Evolutionary conservation across 2,888 invertebrate genomes (phyloP), one percentile per base, ranked within the genome.

Genomic region (Eueremaeus valkanovi): DNA sequence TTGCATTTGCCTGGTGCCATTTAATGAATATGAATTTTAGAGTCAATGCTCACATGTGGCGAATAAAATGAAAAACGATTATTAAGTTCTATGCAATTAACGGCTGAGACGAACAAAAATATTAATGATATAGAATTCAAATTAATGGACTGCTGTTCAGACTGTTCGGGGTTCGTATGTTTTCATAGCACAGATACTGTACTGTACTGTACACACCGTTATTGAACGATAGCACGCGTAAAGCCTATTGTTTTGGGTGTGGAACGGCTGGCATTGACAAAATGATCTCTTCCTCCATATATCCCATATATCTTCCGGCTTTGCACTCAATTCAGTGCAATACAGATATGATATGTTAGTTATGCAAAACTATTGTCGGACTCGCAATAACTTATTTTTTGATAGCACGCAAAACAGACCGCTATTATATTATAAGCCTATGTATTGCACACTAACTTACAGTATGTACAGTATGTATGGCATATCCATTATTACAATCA

Each of bases 81-180:
- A 51, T 51, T 18, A 51, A 51, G n/a, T 6, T 51, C 9, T 40
- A 9, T 11, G 51, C 51, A 51, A 51, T 51, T 51, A 51, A 51
- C 51, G 51, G 51, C 51, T 51, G n/a, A 51, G n/a, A 21, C 8
- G 21, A 51, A 51, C 51, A 40, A 51, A 51, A 18, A 51, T 51
- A 51, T 51, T 51, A 51, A 51, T 51, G 51, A 51, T 18, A 21
- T 51, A 5, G 18, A 8, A 51, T 51, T 51, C 21, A 51, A 51
- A 51, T 51, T 6, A 51, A 51, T 51, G 51, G 51, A 51, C 51
- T 51, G 51, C 51, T 51, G 51, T 51, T 51, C 51, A 51, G 18
- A 5, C 21, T n/a, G n/a, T n/a, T n/a, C n/a, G n/a, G n/a, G n/a
- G 18, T 51, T 51, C 18, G 6, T n/a, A 21, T 51, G 51, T 40